Evolutionary conservation across 2,797 vertebrate genomes (phyloP).

Genomic region (Salarias fasciatus): DNA sequence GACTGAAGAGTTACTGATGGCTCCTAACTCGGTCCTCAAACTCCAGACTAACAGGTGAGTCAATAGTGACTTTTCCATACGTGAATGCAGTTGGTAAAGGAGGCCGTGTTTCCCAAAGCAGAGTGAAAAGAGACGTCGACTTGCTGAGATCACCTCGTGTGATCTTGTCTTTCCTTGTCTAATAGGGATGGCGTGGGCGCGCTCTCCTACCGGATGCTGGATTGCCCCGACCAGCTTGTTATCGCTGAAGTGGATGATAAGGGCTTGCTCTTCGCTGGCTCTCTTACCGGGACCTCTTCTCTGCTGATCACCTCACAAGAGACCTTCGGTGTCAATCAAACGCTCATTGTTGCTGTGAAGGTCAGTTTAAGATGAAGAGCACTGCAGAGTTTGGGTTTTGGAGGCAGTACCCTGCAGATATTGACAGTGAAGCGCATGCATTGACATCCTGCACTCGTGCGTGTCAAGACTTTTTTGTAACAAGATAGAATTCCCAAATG

Average conservation of each 20-base stretch:
- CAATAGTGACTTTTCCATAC: neutral
- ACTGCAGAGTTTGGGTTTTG: neutral
- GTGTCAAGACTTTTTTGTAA: too few species aligned
- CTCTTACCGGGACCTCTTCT: slow-evolving; percentile 85
- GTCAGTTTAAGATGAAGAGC: slow-evolving; percentile 69
- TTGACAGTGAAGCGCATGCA: slow-evolving; percentile 15
- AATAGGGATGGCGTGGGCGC: slow-evolving; percentile 86
- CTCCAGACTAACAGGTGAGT: slow-evolving; percentile 93
- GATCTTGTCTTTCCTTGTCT: neutral
- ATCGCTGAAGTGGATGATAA: slow-evolving; percentile 87
- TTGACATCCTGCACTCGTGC: neutral
- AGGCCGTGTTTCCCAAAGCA: too few species aligned
- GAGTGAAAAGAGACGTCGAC: too few species aligned
- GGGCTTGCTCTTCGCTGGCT: slow-evolving; percentile 87
- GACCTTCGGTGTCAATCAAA: slow-evolving; percentile 93
- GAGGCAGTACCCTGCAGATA: neutral
- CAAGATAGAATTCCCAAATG: too few species aligned
- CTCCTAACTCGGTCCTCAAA: slow-evolving; percentile 91
- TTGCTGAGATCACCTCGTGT: too few species aligned
- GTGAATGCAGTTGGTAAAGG: too few species aligned
- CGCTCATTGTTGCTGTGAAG: slow-evolving; percentile 89
- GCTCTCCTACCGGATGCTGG: slow-evolving; percentile 87
- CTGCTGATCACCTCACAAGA: slow-evolving; percentile 91
- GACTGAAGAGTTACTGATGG: slow-evolving; percentile 90
- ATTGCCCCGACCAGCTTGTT: slow-evolving; percentile 81